Percentiles rank a stretch among this genome's conserved stretches.
phyloP scores from a whole-genome alignment of 2,797 vertebrate species.

The Xerus rutilus region DNA sequence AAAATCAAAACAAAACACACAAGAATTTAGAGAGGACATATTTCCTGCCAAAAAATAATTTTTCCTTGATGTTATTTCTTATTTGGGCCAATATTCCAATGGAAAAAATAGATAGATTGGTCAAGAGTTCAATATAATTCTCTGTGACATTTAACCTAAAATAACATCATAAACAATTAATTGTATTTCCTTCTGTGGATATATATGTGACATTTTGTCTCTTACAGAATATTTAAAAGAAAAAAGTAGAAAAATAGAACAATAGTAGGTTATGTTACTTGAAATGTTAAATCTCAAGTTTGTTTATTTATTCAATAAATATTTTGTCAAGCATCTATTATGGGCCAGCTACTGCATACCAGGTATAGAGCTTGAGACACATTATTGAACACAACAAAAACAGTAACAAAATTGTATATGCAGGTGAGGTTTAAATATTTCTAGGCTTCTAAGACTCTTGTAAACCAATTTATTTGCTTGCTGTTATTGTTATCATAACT shows the following conservation, averaged over 20 bases:
- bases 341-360: not conserved
- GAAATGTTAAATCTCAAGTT: conserved; percentile 29
- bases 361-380: not conserved
- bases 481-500: conserved; percentile 26
- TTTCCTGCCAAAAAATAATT: conserved; percentile 77
- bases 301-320: conserved; percentile 53
- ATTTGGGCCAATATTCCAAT: conserved; percentile 71
- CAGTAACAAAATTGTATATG: not conserved
- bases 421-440: not conserved
- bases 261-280: conserved; percentile 39
- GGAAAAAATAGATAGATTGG: conserved; percentile 69
- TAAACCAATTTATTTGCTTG: conserved; percentile 43
- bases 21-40: conserved; percentile 72
- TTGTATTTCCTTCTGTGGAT: not conserved
- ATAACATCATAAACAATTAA: conserved; percentile 58
- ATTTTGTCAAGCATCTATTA: not conserved
- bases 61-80: conserved; percentile 79
- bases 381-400: conserved; percentile 19
- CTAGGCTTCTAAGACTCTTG: conserved; percentile 43
- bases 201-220: not conserved
- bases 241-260: conserved; percentile 17
- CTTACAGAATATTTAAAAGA: conserved; percentile 30
- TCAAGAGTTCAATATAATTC: conserved; percentile 76
- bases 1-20: conserved; percentile 85
- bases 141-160: conserved; percentile 71